Base-by-base conservation (phyloP, 2,888 invertebrate species). In the Pterostichus niger region DNA sequence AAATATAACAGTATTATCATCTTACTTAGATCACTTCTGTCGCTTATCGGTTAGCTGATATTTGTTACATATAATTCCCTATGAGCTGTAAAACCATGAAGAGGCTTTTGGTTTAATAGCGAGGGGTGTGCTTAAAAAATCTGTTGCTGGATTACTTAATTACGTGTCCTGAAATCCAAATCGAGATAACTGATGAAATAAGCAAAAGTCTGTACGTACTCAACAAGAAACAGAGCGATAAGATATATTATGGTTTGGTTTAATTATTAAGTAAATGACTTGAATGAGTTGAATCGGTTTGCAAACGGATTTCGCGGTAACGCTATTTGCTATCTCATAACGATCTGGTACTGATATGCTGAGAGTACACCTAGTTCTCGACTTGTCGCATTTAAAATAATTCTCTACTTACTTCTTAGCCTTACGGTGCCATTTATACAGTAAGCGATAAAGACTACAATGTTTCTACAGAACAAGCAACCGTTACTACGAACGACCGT, bases 1-100 rank as follows among this genome's bases (percentile, higher is more conserved):
- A 88, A 89, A 88, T 88, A 88, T 89, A 89, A 89, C 89, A 89
- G 89, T 88, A 88, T 89, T 88, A 87, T 87, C 87, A 56, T 71
- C 82, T 73, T 54, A 82, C 59, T 59, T 59, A 82, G 46, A 82
- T 75, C 82, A 75, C 82, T 82, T 82, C 61, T 75, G 61, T 82
- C 82, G 82, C 73, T 75, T 59, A 75, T 79, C 68, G 68, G 68
- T 56, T 52, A 31, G 52, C 49, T 61, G 68, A 75, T 75, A 82
- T 75, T 40, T 80, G 49, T 52, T 82, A 59, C 52, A 75, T 82
- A 75, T 61, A 75, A 61, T 68, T 82, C 68, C 76, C 76, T 83
- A 77, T 83, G 83, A 83, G 76, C 83, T 83, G 77, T 68, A 83
- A 64, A 83, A 83, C 83, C 83, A 83, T 54, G 83, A 83, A 83